phyloP scores from a whole-genome alignment of 2,113 vertebrate genomes.

The Micronycteris hirsuta region DNA sequence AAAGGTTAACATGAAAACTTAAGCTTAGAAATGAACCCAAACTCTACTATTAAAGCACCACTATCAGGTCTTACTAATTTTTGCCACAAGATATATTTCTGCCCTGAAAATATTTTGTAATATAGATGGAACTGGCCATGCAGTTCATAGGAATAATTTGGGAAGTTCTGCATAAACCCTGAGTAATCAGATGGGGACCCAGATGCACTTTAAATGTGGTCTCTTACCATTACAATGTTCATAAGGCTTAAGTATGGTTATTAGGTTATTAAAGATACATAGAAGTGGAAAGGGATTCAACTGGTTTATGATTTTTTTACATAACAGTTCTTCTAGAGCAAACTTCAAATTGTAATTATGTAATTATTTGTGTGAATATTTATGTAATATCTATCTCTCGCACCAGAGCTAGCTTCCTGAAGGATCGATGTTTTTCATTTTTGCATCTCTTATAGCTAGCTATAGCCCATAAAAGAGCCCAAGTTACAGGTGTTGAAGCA shows the following conservation, averaged over 20 bases:
- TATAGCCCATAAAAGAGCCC: background rate
- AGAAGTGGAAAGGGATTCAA: background rate
- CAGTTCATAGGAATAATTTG: background rate
- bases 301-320: background rate
- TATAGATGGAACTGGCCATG: background rate
- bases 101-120: background rate
- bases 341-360: background rate
- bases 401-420: background rate
- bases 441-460: background rate
- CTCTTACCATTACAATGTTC: background rate
- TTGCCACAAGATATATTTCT: background rate
- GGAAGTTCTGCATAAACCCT: background rate
- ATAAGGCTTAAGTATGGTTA: background rate
- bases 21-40: conserved; percentile 8
- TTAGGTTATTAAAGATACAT: background rate
- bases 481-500: background rate
- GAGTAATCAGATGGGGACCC: background rate
- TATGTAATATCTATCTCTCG: background rate
- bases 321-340: background rate
- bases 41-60: background rate
- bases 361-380: background rate
- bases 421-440: background rate
- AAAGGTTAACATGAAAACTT: background rate
- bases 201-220: background rate
- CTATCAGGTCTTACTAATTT: background rate